phyloP scores from a whole-genome alignment of 1,140 invertebrate genomes.

The Listronotus bonariensis region DNA sequence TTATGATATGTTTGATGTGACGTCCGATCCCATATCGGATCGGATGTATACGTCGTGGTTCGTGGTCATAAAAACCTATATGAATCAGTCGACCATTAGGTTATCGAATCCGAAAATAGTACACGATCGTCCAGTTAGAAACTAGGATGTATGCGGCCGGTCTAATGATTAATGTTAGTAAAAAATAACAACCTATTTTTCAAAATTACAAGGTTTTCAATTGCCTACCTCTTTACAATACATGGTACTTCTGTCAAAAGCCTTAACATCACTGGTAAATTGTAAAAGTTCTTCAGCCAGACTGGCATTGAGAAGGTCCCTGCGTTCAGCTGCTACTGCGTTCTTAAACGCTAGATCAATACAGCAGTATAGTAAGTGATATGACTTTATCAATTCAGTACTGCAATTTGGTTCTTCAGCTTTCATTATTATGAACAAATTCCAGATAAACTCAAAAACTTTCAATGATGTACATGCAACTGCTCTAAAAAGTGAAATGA shows the following conservation, averaged over 20 bases:
- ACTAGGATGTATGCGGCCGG: no score
- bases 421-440: slow-evolving; percentile 90
- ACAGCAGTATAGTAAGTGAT: slow-evolving; percentile 87
- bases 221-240: slow-evolving; percentile 69
- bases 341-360: slow-evolving; percentile 91
- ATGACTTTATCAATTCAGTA: slow-evolving; percentile 93
- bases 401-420: slow-evolving; percentile 79
- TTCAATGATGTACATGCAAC: slow-evolving; percentile 76
- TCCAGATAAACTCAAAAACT: slow-evolving; percentile 93
- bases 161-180: no score
- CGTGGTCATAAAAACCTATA: no score
- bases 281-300: slow-evolving; percentile 77
- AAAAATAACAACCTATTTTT: no score
- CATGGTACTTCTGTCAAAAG: slow-evolving; percentile 74
- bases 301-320: slow-evolving; percentile 82
- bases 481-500: slow-evolving; percentile 57
- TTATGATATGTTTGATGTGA: no score
- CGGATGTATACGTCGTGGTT: no score
- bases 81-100: no score
- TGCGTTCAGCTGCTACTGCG: slow-evolving; percentile 77
- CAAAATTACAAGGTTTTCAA: no score
- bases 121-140: no score
- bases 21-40: no score
- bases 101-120: no score
- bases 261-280: slow-evolving; percentile 61